Percentiles rank a stretch among this genome's conserved stretches.
Evolutionary conservation across 2,888 invertebrate species (phyloP).

Genomic region (Zhengitettix transpicula): DNA sequence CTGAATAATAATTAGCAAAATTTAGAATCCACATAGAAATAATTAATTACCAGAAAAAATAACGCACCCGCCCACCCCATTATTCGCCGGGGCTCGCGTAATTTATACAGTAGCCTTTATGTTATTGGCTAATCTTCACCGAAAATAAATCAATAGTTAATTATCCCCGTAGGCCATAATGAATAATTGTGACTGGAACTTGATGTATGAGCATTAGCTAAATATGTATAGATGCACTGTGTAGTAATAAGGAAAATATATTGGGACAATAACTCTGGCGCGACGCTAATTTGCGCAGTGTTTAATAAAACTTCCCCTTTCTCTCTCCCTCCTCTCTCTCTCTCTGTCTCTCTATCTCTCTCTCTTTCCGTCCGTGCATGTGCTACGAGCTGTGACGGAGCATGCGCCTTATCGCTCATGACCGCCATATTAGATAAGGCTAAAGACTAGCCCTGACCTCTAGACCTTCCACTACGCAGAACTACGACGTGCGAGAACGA

Average conservation of each 20-base stretch:
- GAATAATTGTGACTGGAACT: constrained; percentile 2
- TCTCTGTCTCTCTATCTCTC: too few relatives aligned
- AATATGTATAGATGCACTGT: neutral
- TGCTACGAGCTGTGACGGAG: too few relatives aligned
- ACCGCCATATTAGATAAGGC: too few relatives aligned
- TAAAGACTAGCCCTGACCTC: too few relatives aligned
- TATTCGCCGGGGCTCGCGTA: neutral
- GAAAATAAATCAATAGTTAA: constrained; percentile 8
- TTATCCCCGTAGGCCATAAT: constrained; percentile 1
- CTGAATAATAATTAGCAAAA: neutral
- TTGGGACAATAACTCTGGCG: constrained; percentile 1
- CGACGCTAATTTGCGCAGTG: neutral
- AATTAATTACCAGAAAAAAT: neutral
- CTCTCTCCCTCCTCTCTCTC: too few relatives aligned
- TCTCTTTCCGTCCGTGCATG: too few relatives aligned
- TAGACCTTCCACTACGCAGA: too few relatives aligned
- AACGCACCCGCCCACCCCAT: neutral
- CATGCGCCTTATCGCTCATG: too few relatives aligned
- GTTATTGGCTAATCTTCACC: constrained; percentile 1
- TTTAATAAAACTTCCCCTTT: neutral
- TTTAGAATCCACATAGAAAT: neutral
- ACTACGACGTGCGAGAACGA: too few relatives aligned
- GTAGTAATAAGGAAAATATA: constrained; percentile 1
- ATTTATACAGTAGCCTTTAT: neutral
- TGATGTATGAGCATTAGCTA: constrained; percentile 1